These are phyloP conservation scores for Hetaerina titia DNA, from an alignment of 2,888 invertebrate genomes.

Conservation along the genomic window DNA sequence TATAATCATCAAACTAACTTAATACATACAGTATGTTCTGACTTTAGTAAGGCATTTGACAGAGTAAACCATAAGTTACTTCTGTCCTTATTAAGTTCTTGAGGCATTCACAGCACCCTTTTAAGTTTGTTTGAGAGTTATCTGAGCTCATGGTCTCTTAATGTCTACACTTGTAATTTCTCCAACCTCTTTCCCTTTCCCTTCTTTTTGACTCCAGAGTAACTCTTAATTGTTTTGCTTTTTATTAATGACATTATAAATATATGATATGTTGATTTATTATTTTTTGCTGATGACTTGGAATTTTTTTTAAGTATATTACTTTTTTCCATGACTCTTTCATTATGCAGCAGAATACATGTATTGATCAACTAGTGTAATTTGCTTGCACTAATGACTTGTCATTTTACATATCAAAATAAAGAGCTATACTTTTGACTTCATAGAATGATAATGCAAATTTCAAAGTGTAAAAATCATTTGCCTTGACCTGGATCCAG, in stretches of 20 bases:
- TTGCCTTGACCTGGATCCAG: too few relatives aligned
- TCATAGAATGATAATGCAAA: too few relatives aligned
- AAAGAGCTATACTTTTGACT: too few relatives aligned
- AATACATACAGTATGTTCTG: neutral
- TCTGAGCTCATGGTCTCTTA: neutral
- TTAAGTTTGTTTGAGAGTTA: slow-evolving; percentile 11
- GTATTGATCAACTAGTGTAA: neutral
- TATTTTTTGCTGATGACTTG: neutral
- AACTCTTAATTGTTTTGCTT: neutral
- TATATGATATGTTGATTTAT: neutral
- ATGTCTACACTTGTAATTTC: neutral
- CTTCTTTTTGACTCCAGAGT: too few relatives aligned
- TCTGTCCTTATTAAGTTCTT: neutral
- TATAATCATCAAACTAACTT: neutral
- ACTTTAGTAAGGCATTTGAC: neutral
- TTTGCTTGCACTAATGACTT: too few relatives aligned
- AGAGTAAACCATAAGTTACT: neutral
- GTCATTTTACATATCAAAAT: too few relatives aligned
- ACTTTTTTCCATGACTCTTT: neutral
- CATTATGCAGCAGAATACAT: neutral
- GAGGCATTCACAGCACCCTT: neutral
- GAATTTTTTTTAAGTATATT: neutral
- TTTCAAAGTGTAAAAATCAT: too few relatives aligned
- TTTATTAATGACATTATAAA: neutral
- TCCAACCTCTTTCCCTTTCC: too few relatives aligned